Conservation (phyloP, 2,113 vertebrate species). For the Nerophis ophidion region DNA sequence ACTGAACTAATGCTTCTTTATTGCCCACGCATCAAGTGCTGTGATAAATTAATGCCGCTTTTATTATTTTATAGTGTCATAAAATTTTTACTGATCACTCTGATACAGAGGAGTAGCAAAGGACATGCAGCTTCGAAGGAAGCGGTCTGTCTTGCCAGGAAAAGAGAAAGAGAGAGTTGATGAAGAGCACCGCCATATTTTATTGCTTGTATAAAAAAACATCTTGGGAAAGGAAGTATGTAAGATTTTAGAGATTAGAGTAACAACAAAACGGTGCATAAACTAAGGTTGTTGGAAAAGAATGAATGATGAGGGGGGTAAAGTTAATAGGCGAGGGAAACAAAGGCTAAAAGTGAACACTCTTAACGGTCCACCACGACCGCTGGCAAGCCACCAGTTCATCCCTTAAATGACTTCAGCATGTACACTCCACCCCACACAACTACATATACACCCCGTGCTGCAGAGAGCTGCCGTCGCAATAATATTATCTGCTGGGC, state of each 20-base stretch:
- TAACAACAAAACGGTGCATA: slow-evolving; percentile 2
- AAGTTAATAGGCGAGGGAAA: slow-evolving; percentile 63
- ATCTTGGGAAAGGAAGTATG: background rate
- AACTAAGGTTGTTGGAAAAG: slow-evolving; percentile 2
- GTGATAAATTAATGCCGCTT: slow-evolving; percentile 99
- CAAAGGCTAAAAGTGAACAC: slow-evolving; percentile 71
- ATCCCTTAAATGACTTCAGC: slow-evolving; percentile 79
- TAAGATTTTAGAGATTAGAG: slow-evolving; percentile 16
- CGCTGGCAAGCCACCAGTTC: slow-evolving; percentile 68
- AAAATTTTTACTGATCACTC: slow-evolving; percentile 99
- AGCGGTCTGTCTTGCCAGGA: slow-evolving; percentile 73
- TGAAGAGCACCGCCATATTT: slow-evolving; percentile 14
- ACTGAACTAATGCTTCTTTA: slow-evolving; percentile 96
- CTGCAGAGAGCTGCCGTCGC: slow-evolving; percentile 75
- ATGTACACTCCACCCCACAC: slow-evolving; percentile 67
- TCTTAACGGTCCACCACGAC: slow-evolving; percentile 69
- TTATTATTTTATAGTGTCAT: slow-evolving; percentile 99
- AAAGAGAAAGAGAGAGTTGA: slow-evolving; percentile 9
- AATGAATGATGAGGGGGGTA: slow-evolving; percentile 23
- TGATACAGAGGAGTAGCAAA: slow-evolving; percentile 91
- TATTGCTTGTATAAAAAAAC: slow-evolving; percentile 21
- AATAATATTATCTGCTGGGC: slow-evolving; percentile 65
- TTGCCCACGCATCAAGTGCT: slow-evolving; percentile 86
- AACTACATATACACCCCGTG: slow-evolving; percentile 74
- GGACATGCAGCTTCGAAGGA: slow-evolving; percentile 82